Evolutionary conservation across 2,888 invertebrate species (phyloP).

Genomic region (Bombylius major): DNA sequence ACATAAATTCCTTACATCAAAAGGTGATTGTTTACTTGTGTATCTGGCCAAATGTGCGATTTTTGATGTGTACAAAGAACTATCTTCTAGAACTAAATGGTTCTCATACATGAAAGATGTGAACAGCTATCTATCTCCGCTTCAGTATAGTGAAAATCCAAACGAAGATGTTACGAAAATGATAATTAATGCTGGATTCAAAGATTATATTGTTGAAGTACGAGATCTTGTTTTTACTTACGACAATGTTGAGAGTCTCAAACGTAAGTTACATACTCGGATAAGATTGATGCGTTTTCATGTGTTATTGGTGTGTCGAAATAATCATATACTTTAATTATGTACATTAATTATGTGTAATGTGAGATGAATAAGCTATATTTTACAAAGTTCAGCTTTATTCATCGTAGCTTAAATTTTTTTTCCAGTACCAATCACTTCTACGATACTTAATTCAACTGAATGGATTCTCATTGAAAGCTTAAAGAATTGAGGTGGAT

Average conservation of each 20-base stretch:
- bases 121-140: conserved; percentile 51
- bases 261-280: conserved; percentile 36
- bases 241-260: conserved; percentile 42
- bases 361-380: too few relatives aligned
- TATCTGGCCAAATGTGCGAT: conserved; percentile 57
- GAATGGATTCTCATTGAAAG: too few relatives aligned
- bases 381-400: too few relatives aligned
- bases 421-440: too few relatives aligned
- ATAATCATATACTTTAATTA: too few relatives aligned
- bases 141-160: conserved; percentile 49
- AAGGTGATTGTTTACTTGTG: conserved; percentile 54
- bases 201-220: conserved; percentile 44
- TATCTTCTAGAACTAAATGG: conserved; percentile 48
- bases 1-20: conserved; percentile 48
- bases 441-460: too few relatives aligned
- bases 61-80: conserved; percentile 52
- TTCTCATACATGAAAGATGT: conserved; percentile 51
- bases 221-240: conserved; percentile 46
- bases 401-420: too few relatives aligned
- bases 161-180: conserved; percentile 42
- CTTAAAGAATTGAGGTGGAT: too few relatives aligned
- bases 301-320: too few relatives aligned
- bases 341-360: too few relatives aligned
- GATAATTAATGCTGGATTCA: conserved; percentile 48
- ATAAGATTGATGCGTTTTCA: too few relatives aligned